phyloP scores from a whole-genome alignment of 2,888 invertebrate species.

The Odontothrips loti region DNA sequence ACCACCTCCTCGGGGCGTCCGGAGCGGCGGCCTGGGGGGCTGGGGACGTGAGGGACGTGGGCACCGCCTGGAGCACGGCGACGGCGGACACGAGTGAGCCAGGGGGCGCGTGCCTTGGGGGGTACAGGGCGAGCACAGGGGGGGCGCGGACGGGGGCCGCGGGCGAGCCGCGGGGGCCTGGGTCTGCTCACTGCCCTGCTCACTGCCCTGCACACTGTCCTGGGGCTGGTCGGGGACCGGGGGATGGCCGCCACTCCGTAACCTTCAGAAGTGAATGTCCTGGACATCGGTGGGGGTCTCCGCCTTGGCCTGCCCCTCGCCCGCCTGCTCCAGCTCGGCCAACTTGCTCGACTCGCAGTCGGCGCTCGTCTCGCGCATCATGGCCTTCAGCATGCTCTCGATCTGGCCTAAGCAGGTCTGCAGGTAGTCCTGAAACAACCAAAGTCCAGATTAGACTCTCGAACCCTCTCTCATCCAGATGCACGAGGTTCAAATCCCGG shows the following conservation, averaged over 20 bases:
- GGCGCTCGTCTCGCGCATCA: conserved; percentile 44
- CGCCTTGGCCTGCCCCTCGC: conserved; percentile 57
- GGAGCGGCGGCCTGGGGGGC: conserved; percentile 7
- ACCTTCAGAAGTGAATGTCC: conserved; percentile 64
- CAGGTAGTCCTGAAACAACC: conserved; percentile 68
- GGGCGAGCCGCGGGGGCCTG: conserved; percentile 29
- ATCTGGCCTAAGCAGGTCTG: conserved; percentile 74
- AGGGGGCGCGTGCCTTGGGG: conserved; percentile 43
- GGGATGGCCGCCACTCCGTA: neutral
- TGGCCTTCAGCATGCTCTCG: conserved; percentile 68
- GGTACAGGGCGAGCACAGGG: conserved; percentile 34
- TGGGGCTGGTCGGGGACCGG: neutral
- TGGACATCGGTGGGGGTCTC: conserved; percentile 81
- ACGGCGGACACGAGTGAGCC: neutral
- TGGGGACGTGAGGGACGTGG: neutral
- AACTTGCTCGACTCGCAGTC: conserved; percentile 37
- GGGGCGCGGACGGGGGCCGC: conserved; percentile 28
- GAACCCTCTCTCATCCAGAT: too few species aligned
- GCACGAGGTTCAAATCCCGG: too few species aligned
- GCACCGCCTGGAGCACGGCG: neutral
- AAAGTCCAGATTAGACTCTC: too few species aligned
- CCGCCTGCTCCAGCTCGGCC: conserved; percentile 40
- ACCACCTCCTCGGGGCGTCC: neutral
- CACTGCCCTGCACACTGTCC: too few species aligned
- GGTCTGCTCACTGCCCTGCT: too few species aligned